Base-by-base conservation (phyloP, 2,888 invertebrate genomes). In the Phoronis australis region DNA sequence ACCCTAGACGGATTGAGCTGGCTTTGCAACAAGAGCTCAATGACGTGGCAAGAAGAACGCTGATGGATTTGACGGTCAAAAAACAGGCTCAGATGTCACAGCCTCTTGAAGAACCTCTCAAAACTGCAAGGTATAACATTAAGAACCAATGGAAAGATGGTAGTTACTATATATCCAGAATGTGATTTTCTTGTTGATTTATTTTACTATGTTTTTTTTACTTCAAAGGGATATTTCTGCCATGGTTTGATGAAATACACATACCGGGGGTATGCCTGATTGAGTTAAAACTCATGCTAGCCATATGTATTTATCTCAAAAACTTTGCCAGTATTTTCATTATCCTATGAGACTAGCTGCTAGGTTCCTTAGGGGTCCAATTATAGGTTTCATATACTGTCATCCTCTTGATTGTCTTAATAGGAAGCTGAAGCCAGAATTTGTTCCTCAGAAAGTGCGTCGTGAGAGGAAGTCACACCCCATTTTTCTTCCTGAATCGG, bases 381-480 rank as follows among this genome's bases (percentile, higher is more conserved):
- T n/a, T n/a, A n/a, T n/a, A n/a, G n/a, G n/a, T n/a, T n/a, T n/a
- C n/a, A n/a, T n/a, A n/a, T n/a, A n/a, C n/a, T n/a, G n/a, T n/a
- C n/a, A n/a, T n/a, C n/a, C n/a, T n/a, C n/a, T n/a, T n/a, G n/a
- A n/a, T n/a, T n/a, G n/a, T n/a, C 4, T 39, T 48, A 47, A 39
- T 51, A 71, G 71, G 50, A 57, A 60, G 52, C 52, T 71, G 24
- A 37, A 54, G 37, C 64, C 70, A 47, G 63, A 65, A 26, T 68
- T 71, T 59, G 47, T 54, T 21, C 61, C 65, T 6, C 50, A 59
- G 37, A 65, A 61, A 47, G 47, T 56, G 24, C 54, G 52, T 37
- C 55, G 61, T 42, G 62, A 64, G 50, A 60, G 65, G 41, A 67
- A 64, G 49, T 55, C 56, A 27, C 56, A 62, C 31, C 65, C 70